phyloP scores from a whole-genome alignment of 2,888 invertebrate genomes.

The Hirtodrosophila duncani region DNA sequence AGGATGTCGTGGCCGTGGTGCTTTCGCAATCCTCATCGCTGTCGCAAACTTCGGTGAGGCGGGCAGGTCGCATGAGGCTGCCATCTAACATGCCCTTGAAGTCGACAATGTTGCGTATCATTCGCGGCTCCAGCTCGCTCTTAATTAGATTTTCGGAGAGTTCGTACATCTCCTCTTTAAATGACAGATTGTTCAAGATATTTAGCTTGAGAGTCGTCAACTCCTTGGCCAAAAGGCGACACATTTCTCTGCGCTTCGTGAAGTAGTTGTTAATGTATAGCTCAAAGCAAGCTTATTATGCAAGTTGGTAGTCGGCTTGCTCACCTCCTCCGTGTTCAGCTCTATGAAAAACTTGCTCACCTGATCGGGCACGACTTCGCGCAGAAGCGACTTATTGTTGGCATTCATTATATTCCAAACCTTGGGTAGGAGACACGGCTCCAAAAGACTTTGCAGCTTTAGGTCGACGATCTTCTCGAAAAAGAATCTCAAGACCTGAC shows the following conservation, averaged over 20 bases:
- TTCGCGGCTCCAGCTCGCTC: conserved; percentile 75
- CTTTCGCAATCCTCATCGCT: conserved; percentile 55
- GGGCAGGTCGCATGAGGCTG: conserved; percentile 57
- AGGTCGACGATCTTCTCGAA: conserved; percentile 73
- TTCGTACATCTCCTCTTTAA: conserved; percentile 68
- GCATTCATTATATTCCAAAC: conserved; percentile 85
- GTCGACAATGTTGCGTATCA: conserved; percentile 63
- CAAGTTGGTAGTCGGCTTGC: conserved; percentile 62
- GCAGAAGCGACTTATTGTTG: conserved; percentile 86
- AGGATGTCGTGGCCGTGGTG: conserved; percentile 21
- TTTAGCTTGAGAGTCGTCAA: conserved; percentile 67
- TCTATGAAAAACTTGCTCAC: conserved; percentile 88
- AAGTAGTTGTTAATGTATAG: conserved; percentile 75
- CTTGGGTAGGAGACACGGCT: conserved; percentile 85
- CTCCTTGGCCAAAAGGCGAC: conserved; percentile 76
- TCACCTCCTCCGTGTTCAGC: conserved; percentile 81
- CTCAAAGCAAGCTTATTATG: conserved; percentile 76
- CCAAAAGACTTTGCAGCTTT: conserved; percentile 72
- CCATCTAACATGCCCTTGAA: conserved; percentile 76
- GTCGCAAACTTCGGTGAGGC: conserved; percentile 23
- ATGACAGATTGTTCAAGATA: conserved; percentile 47
- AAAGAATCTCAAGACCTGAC: conserved; percentile 77
- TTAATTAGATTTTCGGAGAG: conserved; percentile 70
- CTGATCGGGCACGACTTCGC: conserved; percentile 86
- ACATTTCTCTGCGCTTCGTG: conserved; percentile 75